Evolutionary conservation across 2,113 vertebrate genomes (phyloP).

Genomic region (Microcebus lehilahytsara): DNA sequence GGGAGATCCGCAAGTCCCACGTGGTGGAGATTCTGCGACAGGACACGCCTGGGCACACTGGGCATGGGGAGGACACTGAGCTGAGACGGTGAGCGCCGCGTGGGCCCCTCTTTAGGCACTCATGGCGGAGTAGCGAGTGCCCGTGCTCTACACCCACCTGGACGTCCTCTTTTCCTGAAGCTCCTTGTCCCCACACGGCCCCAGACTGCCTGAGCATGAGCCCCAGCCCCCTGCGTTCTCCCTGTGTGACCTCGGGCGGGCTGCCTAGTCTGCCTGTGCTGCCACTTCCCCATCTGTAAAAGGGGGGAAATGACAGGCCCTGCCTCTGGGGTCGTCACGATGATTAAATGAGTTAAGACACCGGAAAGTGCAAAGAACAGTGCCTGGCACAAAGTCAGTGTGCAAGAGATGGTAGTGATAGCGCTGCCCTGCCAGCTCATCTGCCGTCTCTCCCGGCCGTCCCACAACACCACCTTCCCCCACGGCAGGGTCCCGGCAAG

Average conservation of each 20-base stretch:
- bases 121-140: too few relatives aligned
- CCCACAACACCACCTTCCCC: rapidly evolving
- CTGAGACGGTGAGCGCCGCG: background rate
- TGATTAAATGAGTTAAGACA: background rate
- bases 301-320: background rate
- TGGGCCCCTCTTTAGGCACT: background rate
- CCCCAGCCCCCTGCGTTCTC: background rate
- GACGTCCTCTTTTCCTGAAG: background rate
- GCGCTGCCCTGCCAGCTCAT: background rate
- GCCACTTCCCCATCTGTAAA: background rate
- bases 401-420: rapidly evolving
- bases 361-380: rapidly evolving
- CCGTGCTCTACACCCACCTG: background rate
- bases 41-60: too few relatives aligned
- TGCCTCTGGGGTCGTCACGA: background rate
- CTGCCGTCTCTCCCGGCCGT: background rate
- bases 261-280: background rate
- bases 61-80: rapidly evolving
- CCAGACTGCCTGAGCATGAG: background rate
- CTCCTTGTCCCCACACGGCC: background rate
- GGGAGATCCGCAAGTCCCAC: background rate
- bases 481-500: background rate
- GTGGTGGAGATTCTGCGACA: background rate
- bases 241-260: background rate
- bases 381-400: too few relatives aligned